These are phyloP conservation scores for Patiria pectinifera DNA, from an alignment of 53 echinoderm and acorn worm species.

Conservation along the genomic window DNA sequence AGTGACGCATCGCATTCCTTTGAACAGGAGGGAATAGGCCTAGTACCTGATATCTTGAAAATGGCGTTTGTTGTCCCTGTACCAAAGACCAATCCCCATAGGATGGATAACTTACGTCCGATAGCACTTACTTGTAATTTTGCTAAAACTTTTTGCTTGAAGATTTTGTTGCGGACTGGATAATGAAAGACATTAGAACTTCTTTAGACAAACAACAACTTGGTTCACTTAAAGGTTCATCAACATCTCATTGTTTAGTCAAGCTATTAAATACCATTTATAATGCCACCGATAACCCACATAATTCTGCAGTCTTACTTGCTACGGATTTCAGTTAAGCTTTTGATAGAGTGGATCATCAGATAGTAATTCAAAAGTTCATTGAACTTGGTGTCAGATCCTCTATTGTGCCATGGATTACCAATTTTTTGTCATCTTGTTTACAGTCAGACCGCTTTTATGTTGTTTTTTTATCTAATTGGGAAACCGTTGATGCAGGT, in stretches of 20 bases:
- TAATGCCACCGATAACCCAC: not conserved
- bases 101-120: too few relatives aligned
- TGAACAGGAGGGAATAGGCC: too few relatives aligned
- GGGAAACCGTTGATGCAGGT: slow-evolving; percentile 12
- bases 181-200: too few relatives aligned
- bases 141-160: too few relatives aligned
- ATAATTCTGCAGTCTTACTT: not conserved
- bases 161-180: too few relatives aligned
- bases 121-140: too few relatives aligned
- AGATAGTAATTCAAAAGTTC: slow-evolving; percentile 20
- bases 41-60: too few relatives aligned
- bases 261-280: slow-evolving; percentile 9
- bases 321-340: slow-evolving; percentile 5
- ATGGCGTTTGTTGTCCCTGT: too few relatives aligned
- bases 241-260: not conserved
- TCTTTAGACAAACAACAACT: too few relatives aligned
- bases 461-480: not conserved
- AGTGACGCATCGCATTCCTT: too few relatives aligned
- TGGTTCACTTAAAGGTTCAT: too few relatives aligned
- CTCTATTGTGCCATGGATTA: slow-evolving; percentile 2
- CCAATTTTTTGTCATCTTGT: not conserved
- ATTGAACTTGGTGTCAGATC: slow-evolving; percentile 6
- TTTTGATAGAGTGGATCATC: slow-evolving; percentile 10
- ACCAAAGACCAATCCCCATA: too few relatives aligned
- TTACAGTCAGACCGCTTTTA: not conserved